Base-by-base conservation (phyloP, 1,140 invertebrate species). In the Caerostris darwini region DNA sequence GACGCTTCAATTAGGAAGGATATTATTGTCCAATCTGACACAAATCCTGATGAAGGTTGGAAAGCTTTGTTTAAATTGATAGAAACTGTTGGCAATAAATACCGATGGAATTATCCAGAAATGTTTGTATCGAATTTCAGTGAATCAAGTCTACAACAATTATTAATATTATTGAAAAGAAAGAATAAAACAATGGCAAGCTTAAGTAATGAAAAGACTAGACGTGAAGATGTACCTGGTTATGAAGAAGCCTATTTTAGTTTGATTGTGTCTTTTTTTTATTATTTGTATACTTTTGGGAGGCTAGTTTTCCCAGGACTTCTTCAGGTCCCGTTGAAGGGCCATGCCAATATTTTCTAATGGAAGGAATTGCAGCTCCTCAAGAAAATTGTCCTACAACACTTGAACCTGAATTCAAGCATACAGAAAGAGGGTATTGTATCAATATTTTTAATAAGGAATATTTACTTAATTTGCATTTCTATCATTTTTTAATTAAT, bases 161-260 rank as follows among this genome's bases (percentile, higher is more conserved):
- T 94, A 53, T 53, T 94, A 56, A 83, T 87, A 8, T 50, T 94
- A 7, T 90, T 90, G 12, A 90, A 94, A 90, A 90, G 87, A n/a
- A 90, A 90, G 54, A 90, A 90, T 19, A 94, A 94, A 53, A 82
- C 77, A 19, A 61, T 90, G 10, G 71, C 87, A 3, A 57, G 77
- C n/a, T 50, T 89, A 53, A 94, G 58, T 6, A 90, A 71, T 58
- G 88, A 94, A 64, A 90, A 94, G 56, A 87, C 83, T 53, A 64
- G 93, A 85, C 54, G 92, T 10, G 92, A 93, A 82, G 92, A 93
- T 61, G 67, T 71, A 19, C 83, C 93, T 53, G 86, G 88, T 19
- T 89, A 83, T 59, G 88, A 90, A 71, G 93, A 94, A 90, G 93
- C 88, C 14, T 94, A 90, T 59, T 90, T 94, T 69, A 90, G 93